These are phyloP conservation scores for Heliocidaris erythrogramma DNA, from an alignment of 35 echinoderm and acorn worm species.

Conservation along the genomic window DNA sequence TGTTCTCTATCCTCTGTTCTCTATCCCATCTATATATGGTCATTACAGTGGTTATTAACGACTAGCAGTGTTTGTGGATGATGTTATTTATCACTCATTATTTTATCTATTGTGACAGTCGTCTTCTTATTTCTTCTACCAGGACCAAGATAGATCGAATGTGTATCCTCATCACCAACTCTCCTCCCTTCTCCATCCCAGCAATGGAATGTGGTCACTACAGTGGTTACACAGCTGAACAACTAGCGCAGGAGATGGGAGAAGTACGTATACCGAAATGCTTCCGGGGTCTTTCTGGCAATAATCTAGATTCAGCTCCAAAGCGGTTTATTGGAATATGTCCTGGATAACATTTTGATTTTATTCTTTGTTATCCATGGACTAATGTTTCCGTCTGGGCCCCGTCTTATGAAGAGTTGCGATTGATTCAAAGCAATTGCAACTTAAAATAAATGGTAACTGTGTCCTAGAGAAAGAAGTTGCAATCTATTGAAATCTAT, in stretches of 20 bases:
- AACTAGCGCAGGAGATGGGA: slow-evolving; percentile 69
- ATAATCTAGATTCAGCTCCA: too few species aligned
- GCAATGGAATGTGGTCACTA: slow-evolving; percentile 74
- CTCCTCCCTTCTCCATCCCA: slow-evolving; percentile 73
- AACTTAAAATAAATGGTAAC: too few species aligned
- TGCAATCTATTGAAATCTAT: too few species aligned
- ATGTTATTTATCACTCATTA: too few species aligned
- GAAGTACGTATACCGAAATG: slow-evolving; percentile 53
- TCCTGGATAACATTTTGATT: too few species aligned
- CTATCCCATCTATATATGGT: slow-evolving; percentile 62
- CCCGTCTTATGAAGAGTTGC: too few species aligned
- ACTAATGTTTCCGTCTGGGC: too few species aligned
- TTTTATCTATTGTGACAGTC: not conserved
- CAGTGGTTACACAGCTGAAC: slow-evolving; percentile 79
- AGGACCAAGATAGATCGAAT: slow-evolving; percentile 54
- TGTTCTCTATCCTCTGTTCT: slow-evolving; percentile 74
- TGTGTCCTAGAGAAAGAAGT: too few species aligned
- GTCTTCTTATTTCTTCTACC: not conserved
- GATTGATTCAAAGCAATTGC: too few species aligned
- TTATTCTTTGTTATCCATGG: too few species aligned
- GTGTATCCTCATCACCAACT: slow-evolving; percentile 82
- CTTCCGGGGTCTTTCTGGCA: too few species aligned
- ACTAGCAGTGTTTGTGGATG: slow-evolving; percentile 20
- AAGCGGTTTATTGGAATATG: too few species aligned
- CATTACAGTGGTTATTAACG: slow-evolving; percentile 82